Evolutionary conservation across 2,113 vertebrate genomes (phyloP).

Genomic region (Phycodurus eques): DNA sequence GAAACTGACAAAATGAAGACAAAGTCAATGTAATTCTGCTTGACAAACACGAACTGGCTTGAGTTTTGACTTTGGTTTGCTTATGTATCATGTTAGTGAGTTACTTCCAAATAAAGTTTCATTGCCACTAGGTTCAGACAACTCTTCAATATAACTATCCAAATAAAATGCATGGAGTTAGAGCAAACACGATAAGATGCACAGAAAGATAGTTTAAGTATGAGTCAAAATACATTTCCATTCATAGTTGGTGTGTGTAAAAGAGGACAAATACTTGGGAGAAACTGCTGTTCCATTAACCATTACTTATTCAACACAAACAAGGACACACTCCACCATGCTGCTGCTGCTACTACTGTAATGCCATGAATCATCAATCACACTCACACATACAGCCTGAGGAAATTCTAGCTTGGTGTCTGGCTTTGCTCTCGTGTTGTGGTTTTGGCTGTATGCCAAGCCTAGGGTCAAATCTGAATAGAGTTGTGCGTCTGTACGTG

Average conservation of each 20-base stretch:
- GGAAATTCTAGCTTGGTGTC: conserved; percentile 66
- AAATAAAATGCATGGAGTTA: not conserved
- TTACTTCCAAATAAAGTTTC: not conserved
- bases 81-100: not conserved
- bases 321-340: conserved; percentile 22
- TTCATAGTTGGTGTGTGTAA: not conserved
- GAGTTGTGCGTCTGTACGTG: conserved; percentile 31
- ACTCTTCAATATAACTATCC: not conserved
- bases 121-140: not conserved
- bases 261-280: conserved; percentile 20
- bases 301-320: conserved; percentile 34
- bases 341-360: conserved; percentile 57
- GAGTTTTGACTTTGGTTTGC: not conserved
- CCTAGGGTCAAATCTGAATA: conserved; percentile 64
- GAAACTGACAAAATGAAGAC: not conserved
- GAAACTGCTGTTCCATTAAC: conserved; percentile 42
- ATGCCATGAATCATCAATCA: conserved; percentile 70
- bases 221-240: not conserved
- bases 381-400: conserved; percentile 45
- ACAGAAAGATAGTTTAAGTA: not conserved
- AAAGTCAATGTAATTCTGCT: not conserved
- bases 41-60: not conserved
- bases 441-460: conserved; percentile 65
- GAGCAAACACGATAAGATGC: not conserved
- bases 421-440: conserved; percentile 63